Conservation (phyloP, 2,888 invertebrate species). For the Cryptocheilus praepositus region DNA sequence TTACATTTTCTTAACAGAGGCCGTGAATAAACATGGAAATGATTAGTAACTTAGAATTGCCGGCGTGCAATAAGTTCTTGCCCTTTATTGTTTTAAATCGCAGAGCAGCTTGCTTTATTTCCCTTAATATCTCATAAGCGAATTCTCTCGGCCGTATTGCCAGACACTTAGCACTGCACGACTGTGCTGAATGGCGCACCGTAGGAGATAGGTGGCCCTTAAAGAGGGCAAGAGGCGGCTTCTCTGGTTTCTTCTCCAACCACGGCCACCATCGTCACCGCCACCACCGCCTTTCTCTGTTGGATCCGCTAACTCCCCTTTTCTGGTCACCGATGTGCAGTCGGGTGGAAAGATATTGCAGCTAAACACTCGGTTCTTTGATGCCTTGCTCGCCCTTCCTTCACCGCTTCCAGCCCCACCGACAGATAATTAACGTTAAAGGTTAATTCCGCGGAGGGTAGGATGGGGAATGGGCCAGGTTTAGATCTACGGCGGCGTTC, state of each 20-base stretch:
- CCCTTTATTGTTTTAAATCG: too few relatives aligned
- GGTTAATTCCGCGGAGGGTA: slow-evolving; percentile 60
- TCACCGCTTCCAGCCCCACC: slow-evolving; percentile 35
- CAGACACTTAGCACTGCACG: too few relatives aligned
- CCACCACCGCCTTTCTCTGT: slow-evolving; percentile 29
- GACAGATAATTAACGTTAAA: slow-evolving; percentile 70
- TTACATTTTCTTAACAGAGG: too few relatives aligned
- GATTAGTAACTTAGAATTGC: too few relatives aligned
- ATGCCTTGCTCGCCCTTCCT: slow-evolving; percentile 53
- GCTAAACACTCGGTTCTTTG: slow-evolving; percentile 70
- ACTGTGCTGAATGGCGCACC: background rate
- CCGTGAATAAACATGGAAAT: too few relatives aligned
- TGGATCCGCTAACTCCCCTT: slow-evolving; percentile 30
- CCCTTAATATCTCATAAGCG: too few relatives aligned
- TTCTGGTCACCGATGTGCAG: slow-evolving; percentile 66
- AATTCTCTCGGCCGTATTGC: too few relatives aligned
- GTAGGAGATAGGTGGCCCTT: slow-evolving; percentile 24
- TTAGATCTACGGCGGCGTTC: too few relatives aligned
- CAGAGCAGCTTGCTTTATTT: too few relatives aligned
- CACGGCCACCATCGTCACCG: slow-evolving; percentile 36
- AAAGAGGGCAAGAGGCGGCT: slow-evolving; percentile 36
- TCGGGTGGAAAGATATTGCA: slow-evolving; percentile 69
- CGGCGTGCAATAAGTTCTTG: too few relatives aligned
- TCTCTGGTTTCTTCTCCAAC: slow-evolving; percentile 49
- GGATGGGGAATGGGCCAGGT: background rate